Percentiles rank a stretch among this genome's conserved stretches.
Evolutionary conservation across 2,797 vertebrate genomes (phyloP).

Genomic region (Phalanger gymnotis): DNA sequence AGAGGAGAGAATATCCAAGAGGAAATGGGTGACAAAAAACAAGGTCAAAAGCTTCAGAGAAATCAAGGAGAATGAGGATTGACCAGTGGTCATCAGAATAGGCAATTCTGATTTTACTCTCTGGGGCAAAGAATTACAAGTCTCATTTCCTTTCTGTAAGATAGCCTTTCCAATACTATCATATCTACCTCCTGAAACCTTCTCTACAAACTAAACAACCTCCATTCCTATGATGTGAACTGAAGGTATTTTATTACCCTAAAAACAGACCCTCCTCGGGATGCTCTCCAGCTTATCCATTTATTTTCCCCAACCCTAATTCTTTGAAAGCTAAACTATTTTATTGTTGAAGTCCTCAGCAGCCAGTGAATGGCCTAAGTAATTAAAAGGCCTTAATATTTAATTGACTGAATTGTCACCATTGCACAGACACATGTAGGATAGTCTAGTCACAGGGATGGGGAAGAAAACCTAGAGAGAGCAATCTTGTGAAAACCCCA

Average conservation of each 20-base stretch:
- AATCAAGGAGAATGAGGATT: neutral
- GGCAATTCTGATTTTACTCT: neutral
- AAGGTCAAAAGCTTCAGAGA: neutral
- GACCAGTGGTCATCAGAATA: neutral
- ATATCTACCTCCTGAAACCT: neutral
- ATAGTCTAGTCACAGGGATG: neutral
- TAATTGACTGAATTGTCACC: neutral
- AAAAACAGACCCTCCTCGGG: neutral
- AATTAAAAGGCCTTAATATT: neutral
- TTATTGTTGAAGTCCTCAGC: neutral
- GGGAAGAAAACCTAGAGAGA: neutral
- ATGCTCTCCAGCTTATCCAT: neutral
- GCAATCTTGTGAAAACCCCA: neutral
- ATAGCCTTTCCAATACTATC: neutral
- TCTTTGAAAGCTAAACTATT: neutral
- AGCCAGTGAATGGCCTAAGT: neutral
- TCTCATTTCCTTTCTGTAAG: neutral
- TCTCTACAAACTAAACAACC: neutral
- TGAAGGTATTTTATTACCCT: neutral
- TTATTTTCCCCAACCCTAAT: neutral
- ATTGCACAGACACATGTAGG: neutral
- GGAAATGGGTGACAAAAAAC: neutral
- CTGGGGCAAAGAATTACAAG: neutral
- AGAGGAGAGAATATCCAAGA: neutral
- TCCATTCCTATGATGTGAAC: neutral